Conservation (phyloP, 2,888 invertebrate genomes). For the Tortricodes alternella region DNA sequence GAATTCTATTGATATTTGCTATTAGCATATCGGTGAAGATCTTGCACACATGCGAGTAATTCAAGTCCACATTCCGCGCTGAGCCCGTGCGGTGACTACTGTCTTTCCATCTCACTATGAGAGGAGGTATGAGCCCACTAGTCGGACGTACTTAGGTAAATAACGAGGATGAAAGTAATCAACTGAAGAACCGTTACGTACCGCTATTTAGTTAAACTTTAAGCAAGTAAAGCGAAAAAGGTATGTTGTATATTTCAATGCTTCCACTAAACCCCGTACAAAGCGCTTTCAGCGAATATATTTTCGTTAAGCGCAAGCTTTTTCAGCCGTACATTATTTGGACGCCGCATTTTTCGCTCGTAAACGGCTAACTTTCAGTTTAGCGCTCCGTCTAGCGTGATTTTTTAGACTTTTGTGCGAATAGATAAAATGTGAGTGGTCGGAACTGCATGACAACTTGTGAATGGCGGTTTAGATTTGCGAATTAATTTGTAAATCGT, state of each 20-base stretch:
- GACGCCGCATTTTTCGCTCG: constrained; percentile 8
- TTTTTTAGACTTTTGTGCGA: constrained; percentile 7
- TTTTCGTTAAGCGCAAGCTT: constrained; percentile 19
- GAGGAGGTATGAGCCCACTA: too few species aligned
- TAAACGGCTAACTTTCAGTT: constrained; percentile 11
- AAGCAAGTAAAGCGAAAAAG: not conserved
- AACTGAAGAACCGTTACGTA: too few species aligned
- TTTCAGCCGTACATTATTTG: constrained; percentile 16
- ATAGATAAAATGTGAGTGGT: constrained; percentile 7
- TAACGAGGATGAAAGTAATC: too few species aligned
- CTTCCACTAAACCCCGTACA: constrained; percentile 12
- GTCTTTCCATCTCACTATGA: too few species aligned
- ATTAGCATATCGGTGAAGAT: too few species aligned
- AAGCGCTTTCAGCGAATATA: constrained; percentile 23
- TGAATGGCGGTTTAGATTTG: constrained; percentile 9
- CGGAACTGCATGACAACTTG: constrained; percentile 5
- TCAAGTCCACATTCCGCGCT: too few species aligned
- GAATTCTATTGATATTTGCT: too few species aligned
- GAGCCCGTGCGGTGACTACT: too few species aligned
- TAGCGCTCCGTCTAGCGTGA: constrained; percentile 14
- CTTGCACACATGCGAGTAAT: too few species aligned
- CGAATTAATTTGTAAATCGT: too few species aligned
- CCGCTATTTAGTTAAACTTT: not conserved
- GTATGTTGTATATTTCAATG: not conserved
- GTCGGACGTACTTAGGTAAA: too few species aligned